These are phyloP conservation scores for Rhincodon typus DNA, from an alignment of 2,797 vertebrate species.

Conservation along the genomic window DNA sequence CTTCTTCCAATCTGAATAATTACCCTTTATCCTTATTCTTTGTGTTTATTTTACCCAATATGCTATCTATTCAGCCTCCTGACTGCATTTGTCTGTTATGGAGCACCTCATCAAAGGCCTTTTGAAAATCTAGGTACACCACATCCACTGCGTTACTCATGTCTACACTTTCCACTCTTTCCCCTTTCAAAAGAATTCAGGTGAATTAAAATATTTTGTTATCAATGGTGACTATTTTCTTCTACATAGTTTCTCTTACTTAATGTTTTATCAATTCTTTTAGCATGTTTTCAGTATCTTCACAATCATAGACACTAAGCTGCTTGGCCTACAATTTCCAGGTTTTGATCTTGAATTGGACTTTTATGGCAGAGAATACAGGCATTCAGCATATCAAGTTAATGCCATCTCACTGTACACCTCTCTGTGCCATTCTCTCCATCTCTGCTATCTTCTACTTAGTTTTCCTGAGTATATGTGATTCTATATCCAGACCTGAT, in stretches of 20 bases:
- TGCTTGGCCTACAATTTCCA: background rate
- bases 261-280: background rate
- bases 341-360: background rate
- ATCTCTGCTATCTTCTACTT: background rate
- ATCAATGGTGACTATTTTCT: background rate
- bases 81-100: no score
- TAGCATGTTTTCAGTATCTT: background rate
- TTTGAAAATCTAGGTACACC: background rate
- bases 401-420: background rate
- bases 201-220: background rate
- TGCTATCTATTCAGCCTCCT: background rate
- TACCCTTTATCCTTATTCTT: background rate
- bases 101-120: background rate
- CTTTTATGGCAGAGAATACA: background rate
- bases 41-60: background rate
- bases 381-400: background rate
- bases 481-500: background rate
- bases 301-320: background rate
- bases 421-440: background rate
- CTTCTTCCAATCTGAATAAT: background rate
- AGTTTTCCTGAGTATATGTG: background rate
- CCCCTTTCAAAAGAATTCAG: background rate
- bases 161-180: background rate
- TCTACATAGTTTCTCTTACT: background rate
- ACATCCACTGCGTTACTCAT: background rate